Evolutionary conservation across 2,888 invertebrate genomes (phyloP).

Genomic region (Globia sparganii): DNA sequence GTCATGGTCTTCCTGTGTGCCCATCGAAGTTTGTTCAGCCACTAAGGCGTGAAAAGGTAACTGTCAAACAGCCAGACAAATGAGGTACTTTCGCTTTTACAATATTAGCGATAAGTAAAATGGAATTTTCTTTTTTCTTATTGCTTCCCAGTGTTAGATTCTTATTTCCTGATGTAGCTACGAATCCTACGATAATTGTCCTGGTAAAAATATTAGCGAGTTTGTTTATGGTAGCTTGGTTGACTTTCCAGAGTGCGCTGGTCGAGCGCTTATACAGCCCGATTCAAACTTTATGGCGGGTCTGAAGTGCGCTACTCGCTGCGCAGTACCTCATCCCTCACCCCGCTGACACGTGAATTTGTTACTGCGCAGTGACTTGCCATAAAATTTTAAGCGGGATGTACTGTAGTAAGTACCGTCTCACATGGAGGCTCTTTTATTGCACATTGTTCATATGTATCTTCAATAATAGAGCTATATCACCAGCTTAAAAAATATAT

Average conservation of each 20-base stretch:
- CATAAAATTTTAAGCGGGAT: background rate
- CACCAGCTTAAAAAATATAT: background rate
- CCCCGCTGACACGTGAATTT: no score
- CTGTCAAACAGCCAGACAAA: no score
- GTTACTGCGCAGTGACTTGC: background rate
- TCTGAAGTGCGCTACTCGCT: no score
- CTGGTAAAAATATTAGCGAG: background rate
- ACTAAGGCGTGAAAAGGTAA: background rate
- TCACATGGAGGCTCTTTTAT: background rate
- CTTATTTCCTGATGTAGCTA: background rate
- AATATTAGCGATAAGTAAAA: background rate
- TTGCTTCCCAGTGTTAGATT: background rate
- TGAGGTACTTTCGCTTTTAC: background rate
- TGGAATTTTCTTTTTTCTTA: background rate
- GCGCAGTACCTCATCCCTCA: no score
- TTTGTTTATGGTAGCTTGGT: background rate
- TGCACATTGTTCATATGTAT: background rate
- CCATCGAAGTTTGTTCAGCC: background rate
- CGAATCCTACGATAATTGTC: background rate
- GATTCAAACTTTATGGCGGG: no score
- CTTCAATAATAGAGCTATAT: background rate
- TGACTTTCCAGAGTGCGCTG: no score
- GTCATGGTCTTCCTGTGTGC: background rate
- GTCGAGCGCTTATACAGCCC: background rate
- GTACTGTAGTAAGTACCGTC: background rate